Base-by-base conservation (phyloP, 2,797 vertebrate genomes). In the Premnoplex brunnescens region DNA sequence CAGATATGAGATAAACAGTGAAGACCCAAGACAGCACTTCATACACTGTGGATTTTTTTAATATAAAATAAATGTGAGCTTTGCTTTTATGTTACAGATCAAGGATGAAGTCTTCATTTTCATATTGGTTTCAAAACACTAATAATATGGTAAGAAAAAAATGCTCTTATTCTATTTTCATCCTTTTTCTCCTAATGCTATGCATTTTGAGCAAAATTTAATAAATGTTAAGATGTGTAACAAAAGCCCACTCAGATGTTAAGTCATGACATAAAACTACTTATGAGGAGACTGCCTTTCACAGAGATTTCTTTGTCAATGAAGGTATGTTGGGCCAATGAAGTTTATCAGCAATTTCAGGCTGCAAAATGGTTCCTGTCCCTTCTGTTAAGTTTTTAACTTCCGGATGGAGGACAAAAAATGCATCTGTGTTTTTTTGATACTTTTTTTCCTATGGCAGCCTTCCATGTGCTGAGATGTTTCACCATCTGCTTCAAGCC, bases 61-160 rank as follows among this genome's bases (percentile, higher is more conserved):
- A 26, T 39, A 36, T 58, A 76, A 78, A 78, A 28, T 32, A 81
- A 82, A 52, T 44, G 21, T 15, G 5, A 83, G 36, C 10, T 49
- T 86, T 28, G 18, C 8, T 78, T 89, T 78, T 73, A 46, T 20
- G 52, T 85, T 71, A 58, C 10, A 52, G 52, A 36, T 79, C 2
- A n/a, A 88, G 32, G 44, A 39, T 68, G 44, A 93, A 91, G 15
- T 71, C n/a, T 76, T 87, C 18, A 10, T 83, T 89, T 92, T 76
- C n/a, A 15, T 28, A 23, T 26, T 83, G 34, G 32, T 84, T 34
- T 83, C 39, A 80, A 73, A 83, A n/a, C 9, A 43, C 6, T 30
- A 71, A 28, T 48, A 77, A 30, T 41, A 72, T 10, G 8, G 2
- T 44, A 28, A 44, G 56, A 39, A 62, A 79, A 78, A 71, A 58